These are phyloP conservation scores for Aphelinus certus DNA, from an alignment of 1,140 invertebrate species.

Conservation along the genomic window DNA sequence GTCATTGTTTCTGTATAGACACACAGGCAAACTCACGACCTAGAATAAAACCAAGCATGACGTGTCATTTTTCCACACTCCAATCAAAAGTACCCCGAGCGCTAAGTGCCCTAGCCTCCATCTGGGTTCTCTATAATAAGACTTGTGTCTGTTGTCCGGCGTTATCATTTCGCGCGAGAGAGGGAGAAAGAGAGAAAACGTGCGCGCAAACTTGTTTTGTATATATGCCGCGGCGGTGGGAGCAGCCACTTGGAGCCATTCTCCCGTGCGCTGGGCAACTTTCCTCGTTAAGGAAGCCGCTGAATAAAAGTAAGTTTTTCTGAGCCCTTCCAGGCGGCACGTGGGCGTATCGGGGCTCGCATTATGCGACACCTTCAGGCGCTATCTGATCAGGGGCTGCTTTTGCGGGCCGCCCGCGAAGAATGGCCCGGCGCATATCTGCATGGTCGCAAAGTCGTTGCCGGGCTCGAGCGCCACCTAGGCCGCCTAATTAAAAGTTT, in stretches of 20 bases:
- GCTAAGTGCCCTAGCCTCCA: too few species aligned
- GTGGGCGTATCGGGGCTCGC: conserved; percentile 1
- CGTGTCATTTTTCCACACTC: too few species aligned
- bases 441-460: conserved; percentile 5
- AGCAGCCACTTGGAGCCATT: conserved; percentile 41
- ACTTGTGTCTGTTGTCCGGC: too few species aligned
- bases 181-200: not conserved
- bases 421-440: not conserved
- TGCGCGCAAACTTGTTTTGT: conserved; percentile 28
- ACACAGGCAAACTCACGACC: too few species aligned
- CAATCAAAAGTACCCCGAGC: too few species aligned
- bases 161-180: not conserved
- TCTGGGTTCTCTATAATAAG: too few species aligned
- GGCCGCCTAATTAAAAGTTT: conserved; percentile 33
- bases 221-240: not conserved
- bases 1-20: too few species aligned
- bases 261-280: conserved; percentile 47
- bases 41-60: too few species aligned
- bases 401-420: not conserved
- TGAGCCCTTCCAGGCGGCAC: not conserved
- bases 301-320: conserved; percentile 53
- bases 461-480: not conserved
- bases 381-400: conserved; percentile 9
- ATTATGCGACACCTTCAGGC: not conserved
- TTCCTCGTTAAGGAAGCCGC: conserved; percentile 61